Base-by-base conservation (phyloP, 2,797 vertebrate species). In the Anabacerthia variegaticeps region DNA sequence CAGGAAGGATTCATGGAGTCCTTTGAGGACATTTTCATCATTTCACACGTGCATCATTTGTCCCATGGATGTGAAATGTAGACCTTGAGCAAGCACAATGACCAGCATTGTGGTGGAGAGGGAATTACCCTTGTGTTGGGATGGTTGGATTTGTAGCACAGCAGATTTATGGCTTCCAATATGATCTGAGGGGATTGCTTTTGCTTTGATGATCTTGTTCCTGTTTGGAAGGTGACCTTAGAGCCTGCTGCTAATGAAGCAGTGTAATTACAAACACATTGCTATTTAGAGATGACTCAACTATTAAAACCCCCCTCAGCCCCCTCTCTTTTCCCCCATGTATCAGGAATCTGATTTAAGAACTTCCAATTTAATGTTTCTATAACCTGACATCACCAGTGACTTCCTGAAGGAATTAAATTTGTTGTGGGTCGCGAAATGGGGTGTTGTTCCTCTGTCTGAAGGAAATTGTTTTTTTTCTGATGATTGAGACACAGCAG, bases 311-410 rank as follows among this genome's bases (percentile, higher is more conserved):
- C n/a, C 13, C 9, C 28, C 12, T 2, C 20, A 30, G 10, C 4
- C 13, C 44, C 10, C 44, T 44, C 44, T 44, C 28, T 21, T 39
- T 49, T 28, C 6, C 0, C 2, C 12, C 16, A 0, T 0, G 36
- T 66, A 26, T 46, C 62, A 81, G n/a, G 22, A 49, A 55, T 52
- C 24, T 55, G 83, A 62, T 5, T 44, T 36, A 36, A 52, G 19
- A 69, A 62, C 10, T 69, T 39, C 15, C 10, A n/a, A 4, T 66
- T 52, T 30, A 16, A 7, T 7, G 7, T 48, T 55, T 61, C 17
- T 63, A 15, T 8, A 62, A 44, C 28, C 19, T 54, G 51, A 10
- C 14, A 48, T 9, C 69, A 52, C 5, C 41, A 73, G 65, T 21
- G 16, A 28, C 37, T 74, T 75, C 27, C 55, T 22, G n/a, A 30